Evolutionary conservation across 2,888 invertebrate genomes (phyloP), one percentile per base, ranked within the genome.

Genomic region (Osmoderma eremita): DNA sequence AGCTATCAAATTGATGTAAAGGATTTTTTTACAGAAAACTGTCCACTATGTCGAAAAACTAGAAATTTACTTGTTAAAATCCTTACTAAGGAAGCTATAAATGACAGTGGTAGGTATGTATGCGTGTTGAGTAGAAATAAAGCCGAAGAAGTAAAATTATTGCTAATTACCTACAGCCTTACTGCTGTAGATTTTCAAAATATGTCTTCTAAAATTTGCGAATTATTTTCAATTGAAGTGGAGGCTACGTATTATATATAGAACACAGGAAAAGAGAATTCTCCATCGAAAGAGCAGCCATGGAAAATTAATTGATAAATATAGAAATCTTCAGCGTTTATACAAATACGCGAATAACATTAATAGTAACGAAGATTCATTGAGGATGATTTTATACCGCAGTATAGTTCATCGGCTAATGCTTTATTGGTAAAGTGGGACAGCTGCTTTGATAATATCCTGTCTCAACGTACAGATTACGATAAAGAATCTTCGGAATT

Each of bases 291-390:
- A 6, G 38, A 54, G n/a, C 54, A n/a, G n/a, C 39, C 2, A 54
- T 54, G 54, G 54, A 4, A 54, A 54, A 54, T 39, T 54, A n/a
- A 12, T 54, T n/a, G 54, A 54, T 12, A 54, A 54, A 38, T 54
- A 54, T 12, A 54, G 54, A 18, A 54, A 54, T 18, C 12, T 54
- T 18, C 15, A 10, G 18, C 17, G 54, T 4, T 8, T 54, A 18
- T 54, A 54, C n/a, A 54, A 54, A 10, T 54, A 15, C 18, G 15
- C 18, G 2, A 38, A 39, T n/a, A 13, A 17, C 2, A 15, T n/a
- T 24, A 5, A 24, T n/a, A n/a, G n/a, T n/a, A n/a, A n/a, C n/a
- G n/a, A n/a, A n/a, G n/a, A n/a, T n/a, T n/a, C n/a, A n/a, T n/a
- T n/a, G n/a, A n/a, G n/a, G n/a, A n/a, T n/a, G n/a, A n/a, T n/a